Base-by-base conservation (phyloP, 1,140 invertebrate genomes). In the Drosophila ohnishii region DNA sequence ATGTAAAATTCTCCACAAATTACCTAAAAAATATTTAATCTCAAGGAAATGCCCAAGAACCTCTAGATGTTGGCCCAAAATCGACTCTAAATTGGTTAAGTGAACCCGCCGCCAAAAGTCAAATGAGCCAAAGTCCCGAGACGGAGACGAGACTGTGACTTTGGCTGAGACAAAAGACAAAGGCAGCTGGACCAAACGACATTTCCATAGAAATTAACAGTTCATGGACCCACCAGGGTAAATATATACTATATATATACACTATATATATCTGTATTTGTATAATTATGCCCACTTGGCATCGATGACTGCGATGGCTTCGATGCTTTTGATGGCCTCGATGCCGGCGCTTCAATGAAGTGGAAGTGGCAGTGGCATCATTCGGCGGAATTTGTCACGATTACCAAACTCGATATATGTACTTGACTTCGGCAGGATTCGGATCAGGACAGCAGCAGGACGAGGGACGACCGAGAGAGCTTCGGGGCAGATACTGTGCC, bases 171-270 rank as follows among this genome's bases (percentile, higher is more conserved):
- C 55, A 61, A 56, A 56, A 50, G 65, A 57, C 44, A 56, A 51
- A 53, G 63, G 60, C 39, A 37, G 34, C 55, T 40, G 61, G 19
- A 60, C 25, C 30, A 50, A 71, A 85, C 67, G 57, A 40, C 60
- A 75, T 78, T 86, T 86, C 69, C 67, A 71, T 63, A 57, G 55
- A 79, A 87, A 79, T 86, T 86, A 86, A 79, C 83, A 82, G 83
- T 78, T 87, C 82, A 78, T 82, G 47, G 69, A 85, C 82, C 82
- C 69, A 66, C 45, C 16, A 19, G 30, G 57, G 16, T 19, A 19
- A 19, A 19, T 19, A 19, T 19, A 35, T 35, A 11, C 14, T 48
- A 50, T 50, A 39, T 19, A 51, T 45, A 19, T 35, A 35, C 11
- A 11, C 11, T 47, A 39, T 45, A 40, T 25, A 55, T 40, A 48